Conservation (phyloP, 2,113 vertebrate genomes). For the Gasterosteus aculeatus region DNA sequence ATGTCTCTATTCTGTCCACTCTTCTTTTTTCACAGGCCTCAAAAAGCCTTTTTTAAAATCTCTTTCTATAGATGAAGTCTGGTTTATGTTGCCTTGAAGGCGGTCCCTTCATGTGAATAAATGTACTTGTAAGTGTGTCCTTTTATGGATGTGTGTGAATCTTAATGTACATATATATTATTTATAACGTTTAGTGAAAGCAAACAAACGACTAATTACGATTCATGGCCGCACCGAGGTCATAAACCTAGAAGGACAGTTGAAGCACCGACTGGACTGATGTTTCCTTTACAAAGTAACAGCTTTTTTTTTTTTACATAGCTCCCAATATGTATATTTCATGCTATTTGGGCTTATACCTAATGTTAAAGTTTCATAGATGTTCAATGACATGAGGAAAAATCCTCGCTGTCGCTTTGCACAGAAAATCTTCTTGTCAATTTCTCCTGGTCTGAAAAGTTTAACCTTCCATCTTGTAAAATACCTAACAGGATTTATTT, state of each 20-base stretch:
- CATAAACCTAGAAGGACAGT: not conserved
- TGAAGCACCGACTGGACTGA: not conserved
- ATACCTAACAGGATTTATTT: not conserved
- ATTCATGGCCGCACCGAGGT: not conserved
- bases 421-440: not conserved
- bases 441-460: constrained; percentile 7
- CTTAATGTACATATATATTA: not conserved
- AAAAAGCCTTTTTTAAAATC: not conserved
- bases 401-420: constrained; percentile 25
- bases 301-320: not conserved
- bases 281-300: not conserved
- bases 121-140: not conserved
- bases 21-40: not conserved
- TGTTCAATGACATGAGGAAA: constrained; percentile 12
- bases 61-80: no score
- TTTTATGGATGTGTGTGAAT: not conserved
- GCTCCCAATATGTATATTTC: not conserved
- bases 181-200: not conserved
- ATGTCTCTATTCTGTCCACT: not conserved
- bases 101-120: not conserved
- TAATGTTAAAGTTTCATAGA: not conserved
- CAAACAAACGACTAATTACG: not conserved
- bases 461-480: not conserved
- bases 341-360: not conserved
- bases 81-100: not conserved